Percentiles rank a stretch among this genome's conserved stretches.
phyloP scores from a whole-genome alignment of 2,113 vertebrate genomes.

The Struthio camelus region DNA sequence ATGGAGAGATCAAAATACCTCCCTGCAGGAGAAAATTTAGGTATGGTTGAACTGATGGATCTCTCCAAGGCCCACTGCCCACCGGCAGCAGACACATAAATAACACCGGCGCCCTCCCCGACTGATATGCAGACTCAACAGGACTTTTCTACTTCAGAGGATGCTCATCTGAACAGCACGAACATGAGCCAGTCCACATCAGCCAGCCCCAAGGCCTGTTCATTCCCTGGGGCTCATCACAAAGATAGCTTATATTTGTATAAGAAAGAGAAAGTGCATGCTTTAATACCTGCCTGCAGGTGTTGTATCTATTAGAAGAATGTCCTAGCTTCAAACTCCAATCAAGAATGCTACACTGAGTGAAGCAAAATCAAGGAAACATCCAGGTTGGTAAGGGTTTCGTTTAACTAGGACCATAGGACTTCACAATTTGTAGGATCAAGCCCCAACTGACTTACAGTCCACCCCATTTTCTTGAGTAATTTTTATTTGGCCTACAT shows the following conservation, averaged over 20 bases:
- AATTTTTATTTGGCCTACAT: not conserved
- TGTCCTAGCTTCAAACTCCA: not conserved
- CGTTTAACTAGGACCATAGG: not conserved
- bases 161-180: not conserved
- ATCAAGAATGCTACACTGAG: not conserved
- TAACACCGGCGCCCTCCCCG: rapidly evolving
- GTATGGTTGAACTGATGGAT: not conserved
- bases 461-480: not conserved
- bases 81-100: not conserved
- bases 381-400: not conserved
- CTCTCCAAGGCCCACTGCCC: rapidly evolving
- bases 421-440: not conserved
- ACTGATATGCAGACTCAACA: rapidly evolving
- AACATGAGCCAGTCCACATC: not conserved
- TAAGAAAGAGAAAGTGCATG: rapidly evolving
- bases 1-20: not conserved
- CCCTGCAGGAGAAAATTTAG: not conserved
- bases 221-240: not conserved
- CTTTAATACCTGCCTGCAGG: not conserved
- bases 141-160: rapidly evolving
- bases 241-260: not conserved
- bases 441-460: not conserved
- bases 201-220: rapidly evolving
- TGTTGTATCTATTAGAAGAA: not conserved
- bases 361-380: not conserved